phyloP scores from a whole-genome alignment of 1,140 invertebrate species.

The Drosophila biarmipes region DNA sequence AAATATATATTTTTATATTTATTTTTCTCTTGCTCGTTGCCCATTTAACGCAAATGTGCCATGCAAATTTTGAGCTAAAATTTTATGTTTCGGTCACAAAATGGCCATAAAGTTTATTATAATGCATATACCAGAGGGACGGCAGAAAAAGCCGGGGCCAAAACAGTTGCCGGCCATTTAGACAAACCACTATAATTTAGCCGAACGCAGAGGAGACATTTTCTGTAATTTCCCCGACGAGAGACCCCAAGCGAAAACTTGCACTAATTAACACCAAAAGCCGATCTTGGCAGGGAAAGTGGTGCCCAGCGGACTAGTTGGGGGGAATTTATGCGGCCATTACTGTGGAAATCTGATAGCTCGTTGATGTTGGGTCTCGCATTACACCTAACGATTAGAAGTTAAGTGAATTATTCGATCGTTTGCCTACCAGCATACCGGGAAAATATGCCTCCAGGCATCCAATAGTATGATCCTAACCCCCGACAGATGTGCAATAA shows the following conservation, averaged over 20 bases:
- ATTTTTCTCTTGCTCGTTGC: slow-evolving; percentile 1
- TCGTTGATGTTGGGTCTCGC: slow-evolving; percentile 45
- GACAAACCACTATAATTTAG: slow-evolving; percentile 34
- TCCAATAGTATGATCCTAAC: slow-evolving; percentile 8
- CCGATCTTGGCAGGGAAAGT: slow-evolving; percentile 55
- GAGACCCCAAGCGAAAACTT: slow-evolving; percentile 62
- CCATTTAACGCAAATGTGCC: slow-evolving; percentile 42
- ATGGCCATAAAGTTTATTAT: slow-evolving; percentile 77
- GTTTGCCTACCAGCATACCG: slow-evolving; percentile 64
- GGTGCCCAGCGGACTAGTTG: slow-evolving; percentile 12
- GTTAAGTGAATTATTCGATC: slow-evolving; percentile 51
- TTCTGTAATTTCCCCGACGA: slow-evolving; percentile 64
- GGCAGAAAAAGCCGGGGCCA: slow-evolving; percentile 8
- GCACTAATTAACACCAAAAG: slow-evolving; percentile 64
- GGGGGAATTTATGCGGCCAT: slow-evolving; percentile 58
- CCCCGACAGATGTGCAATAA: slow-evolving; percentile 41
- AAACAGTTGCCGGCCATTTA: slow-evolving; percentile 58
- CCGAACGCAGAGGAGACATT: slow-evolving; percentile 50
- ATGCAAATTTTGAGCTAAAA: slow-evolving; percentile 43
- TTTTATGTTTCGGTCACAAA: slow-evolving; percentile 67
- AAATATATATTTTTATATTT: slow-evolving; percentile 34
- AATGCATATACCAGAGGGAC: slow-evolving; percentile 39
- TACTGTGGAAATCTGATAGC: slow-evolving; percentile 69
- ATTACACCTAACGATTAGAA: slow-evolving; percentile 58
- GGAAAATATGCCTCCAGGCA: not conserved